Base-by-base conservation (phyloP, 2,113 vertebrate species). In the Xiphophorus maculatus region DNA sequence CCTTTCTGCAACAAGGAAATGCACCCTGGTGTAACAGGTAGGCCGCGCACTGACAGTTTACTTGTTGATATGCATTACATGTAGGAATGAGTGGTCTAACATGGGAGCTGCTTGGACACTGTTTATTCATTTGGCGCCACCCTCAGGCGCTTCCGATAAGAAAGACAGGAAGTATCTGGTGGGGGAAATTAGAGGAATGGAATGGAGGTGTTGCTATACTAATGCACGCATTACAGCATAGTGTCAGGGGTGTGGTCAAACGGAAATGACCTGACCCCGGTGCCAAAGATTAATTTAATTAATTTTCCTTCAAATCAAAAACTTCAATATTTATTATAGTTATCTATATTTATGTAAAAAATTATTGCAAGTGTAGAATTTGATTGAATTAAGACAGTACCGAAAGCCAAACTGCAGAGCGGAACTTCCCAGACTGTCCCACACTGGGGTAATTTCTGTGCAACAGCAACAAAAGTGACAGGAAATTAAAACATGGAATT, bases 51-150 rank as follows among this genome's bases (percentile, higher is more conserved):
- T 37, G 82, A 77, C 86, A 78, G 75, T 87, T 89, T 82, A 92
- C 89, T 90, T 92, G 91, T 92, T 93, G 90, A 91, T 90, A 84
- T 91, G 84, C 87, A 85, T 81, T 73, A 81, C 80, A 77, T 89
- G 88, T 79, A 79, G 80, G 67, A 76, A 89, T 81, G 86, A 89
- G 79, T 80, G 86, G 84, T 74, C 81, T 84, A 87, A 85, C 86
- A 87, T 88, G 83, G 84, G 85, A 86, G 80, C 81, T 64, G 42
- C 25, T 62, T 28, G 82, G 32, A 69, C 78, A 76, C 89, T 91
- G 63, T 87, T 94, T 91, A 92, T 92, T 93, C 91, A 91, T 95
- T 90, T 95, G 93, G 93, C 94, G 94, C 93, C 94, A 93, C 88
- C 94, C 89, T 92, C 92, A 93, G 94, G 93, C 90, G 82, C 80